Evolutionary conservation across 2,113 vertebrate genomes (phyloP), one percentile per base, ranked within the genome.

Genomic region (Pangasianodon gigas): DNA sequence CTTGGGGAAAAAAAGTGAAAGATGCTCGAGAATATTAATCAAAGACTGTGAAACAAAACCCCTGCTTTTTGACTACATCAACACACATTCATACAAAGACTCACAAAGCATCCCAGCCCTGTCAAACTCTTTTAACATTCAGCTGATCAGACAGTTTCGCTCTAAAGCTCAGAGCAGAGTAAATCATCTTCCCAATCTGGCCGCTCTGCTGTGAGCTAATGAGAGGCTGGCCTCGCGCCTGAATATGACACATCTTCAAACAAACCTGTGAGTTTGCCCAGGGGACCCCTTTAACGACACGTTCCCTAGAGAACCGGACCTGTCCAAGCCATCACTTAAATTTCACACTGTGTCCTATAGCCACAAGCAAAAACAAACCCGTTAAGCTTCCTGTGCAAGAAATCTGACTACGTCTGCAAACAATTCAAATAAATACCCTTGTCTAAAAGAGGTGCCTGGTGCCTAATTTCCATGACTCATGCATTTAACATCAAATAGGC

Each of bases 221-320:
- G 93, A 95, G 92, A 88, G 85, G 88, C 92, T 94, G 93, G 93
- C 92, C 93, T 92, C 89, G 87, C 86, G 89, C 90, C 93, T 87
- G 92, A 77, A 16, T 51, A 90, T 91, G 93, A 94, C 93, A 92
- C 93, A 90, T 92, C 41, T 92, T 94, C 90, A 94, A 93, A 95
- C 92, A 87, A 89, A 86, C 91, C 93, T 93, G 92, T 92, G 89
- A 91, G 90, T 90, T 91, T 92, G 90, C 95, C 92, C 87, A 19
- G 14, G 92, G 93, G 93, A 88, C 91, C 90, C 93, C 93, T 93
- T 92, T 91, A 94, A 89, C 88, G 90, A 87, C 88, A 86, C 62
- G 79, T 85, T 92, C 85, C 87, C 88, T 84, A 87, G 87, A 93
- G 88, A 87, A 93, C 86, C 54, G 71, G 51, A 74, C 89, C 46